Conservation (phyloP, 2,797 vertebrate genomes). For the Emydoidea blandingii region DNA sequence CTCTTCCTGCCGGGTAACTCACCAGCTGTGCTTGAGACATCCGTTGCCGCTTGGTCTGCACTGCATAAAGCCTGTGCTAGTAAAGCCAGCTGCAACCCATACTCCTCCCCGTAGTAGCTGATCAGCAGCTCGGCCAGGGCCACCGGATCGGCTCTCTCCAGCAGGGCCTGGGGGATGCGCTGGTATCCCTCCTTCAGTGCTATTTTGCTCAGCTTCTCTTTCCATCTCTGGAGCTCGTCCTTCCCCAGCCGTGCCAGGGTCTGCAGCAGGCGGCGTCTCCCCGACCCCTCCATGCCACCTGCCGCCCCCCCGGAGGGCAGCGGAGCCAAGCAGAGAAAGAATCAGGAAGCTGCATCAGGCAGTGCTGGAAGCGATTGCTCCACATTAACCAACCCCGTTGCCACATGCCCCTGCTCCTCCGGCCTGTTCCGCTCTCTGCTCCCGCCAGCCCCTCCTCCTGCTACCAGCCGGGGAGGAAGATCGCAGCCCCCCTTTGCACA, state of each 20-base stretch:
- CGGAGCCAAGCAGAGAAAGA: not conserved
- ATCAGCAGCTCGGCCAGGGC: not conserved
- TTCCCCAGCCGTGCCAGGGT: not conserved
- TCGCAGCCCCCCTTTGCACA: not conserved
- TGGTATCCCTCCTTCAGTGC: not conserved
- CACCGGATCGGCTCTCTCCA: not conserved
- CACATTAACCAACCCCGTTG: not conserved
- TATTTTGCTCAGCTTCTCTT: not conserved
- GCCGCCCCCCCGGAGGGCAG: not conserved
- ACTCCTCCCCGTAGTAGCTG: not conserved
- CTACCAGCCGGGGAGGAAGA: accelerated
- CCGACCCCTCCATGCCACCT: not conserved
- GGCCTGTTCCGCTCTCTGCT: not conserved
- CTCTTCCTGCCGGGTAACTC: not conserved
- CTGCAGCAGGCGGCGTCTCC: not conserved
- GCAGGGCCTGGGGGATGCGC: not conserved
- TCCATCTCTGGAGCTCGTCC: not conserved
- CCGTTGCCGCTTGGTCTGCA: not conserved
- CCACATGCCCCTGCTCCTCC: not conserved
- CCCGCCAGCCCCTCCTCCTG: not conserved
- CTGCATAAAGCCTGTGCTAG: not conserved
- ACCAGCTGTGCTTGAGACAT: not conserved
- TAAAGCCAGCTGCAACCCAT: not conserved
- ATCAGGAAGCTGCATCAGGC: not conserved
- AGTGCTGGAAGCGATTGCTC: not conserved